Base-by-base conservation (phyloP, 2,797 vertebrate species). In the Myiotriccus ornatus region DNA sequence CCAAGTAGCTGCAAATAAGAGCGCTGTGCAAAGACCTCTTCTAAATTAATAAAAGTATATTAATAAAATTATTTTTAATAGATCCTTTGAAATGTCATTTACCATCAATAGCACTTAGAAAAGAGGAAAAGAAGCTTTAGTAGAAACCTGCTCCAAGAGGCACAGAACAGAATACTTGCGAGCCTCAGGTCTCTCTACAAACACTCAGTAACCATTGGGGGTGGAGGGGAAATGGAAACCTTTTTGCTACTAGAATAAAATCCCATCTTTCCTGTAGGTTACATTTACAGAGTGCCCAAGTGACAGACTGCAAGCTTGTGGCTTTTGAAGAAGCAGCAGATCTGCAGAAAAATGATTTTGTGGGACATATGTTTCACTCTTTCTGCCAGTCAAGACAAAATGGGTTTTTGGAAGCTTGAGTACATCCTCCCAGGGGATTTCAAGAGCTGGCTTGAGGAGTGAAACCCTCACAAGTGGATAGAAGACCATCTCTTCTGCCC, bases 31-130 rank as follows among this genome's bases (percentile, higher is more conserved):
- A 89, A 89, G 35, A 76, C 13, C 17, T 25, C 34, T 82, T 76
- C 46, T n/a, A 65, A 76, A 71, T 78, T 78, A 87, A 71, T 50
- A n/a, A 19, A 65, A 7, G 17, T 32, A 39, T 35, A 64, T 64
- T 92, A 56, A 76, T 47, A 83, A 82, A 74, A 47, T 1, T 7
- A 18, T 39, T 43, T 77, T 79, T 37, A 91, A 82, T 63, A 35
- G 25, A 69, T 28, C 46, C 35, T 89, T 89, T 65, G 43, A 87
- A 82, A 73, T 39, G 47, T n/a, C 35, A 55, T 71, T 92, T 68
- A 28, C 24, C 41, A 49, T 35, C 47, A 62, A 12, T 1, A 82
- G 10, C 22, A 62, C 59, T 73, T 50, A 20, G 17, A 69, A 71
- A 84, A 82, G 34, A 52, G 12, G 12, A 70, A 55, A 78, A 81